Percentiles rank a stretch among this genome's conserved stretches.
Conservation (phyloP, 92 coral and sea anemone genomes). For the Ricordea florida region DNA sequence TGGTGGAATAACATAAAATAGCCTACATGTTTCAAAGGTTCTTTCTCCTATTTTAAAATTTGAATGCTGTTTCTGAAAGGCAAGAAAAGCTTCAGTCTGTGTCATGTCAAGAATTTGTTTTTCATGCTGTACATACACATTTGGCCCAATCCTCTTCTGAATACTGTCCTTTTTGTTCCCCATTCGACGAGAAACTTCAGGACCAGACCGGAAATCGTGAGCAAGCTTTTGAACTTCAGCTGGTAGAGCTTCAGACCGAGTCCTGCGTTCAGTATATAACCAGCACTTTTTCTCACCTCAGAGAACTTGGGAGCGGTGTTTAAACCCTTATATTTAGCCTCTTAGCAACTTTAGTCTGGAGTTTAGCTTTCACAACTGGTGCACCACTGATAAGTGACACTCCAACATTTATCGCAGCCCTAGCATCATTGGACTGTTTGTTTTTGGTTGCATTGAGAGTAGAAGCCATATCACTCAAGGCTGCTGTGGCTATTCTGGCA, state of each 20-base stretch:
- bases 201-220: conserved; percentile 38
- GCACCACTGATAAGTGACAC: no score
- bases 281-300: conserved; percentile 10
- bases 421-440: neutral
- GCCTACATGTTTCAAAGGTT: conserved; percentile 62
- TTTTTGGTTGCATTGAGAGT: neutral
- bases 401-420: no score
- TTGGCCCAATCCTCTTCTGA: neutral
- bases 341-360: neutral
- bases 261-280: conserved; percentile 12
- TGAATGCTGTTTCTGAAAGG: neutral
- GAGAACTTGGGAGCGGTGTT: neutral
- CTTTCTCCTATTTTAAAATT: conserved; percentile 48
- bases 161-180: conserved; percentile 32
- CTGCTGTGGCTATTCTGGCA: neutral
- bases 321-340: neutral
- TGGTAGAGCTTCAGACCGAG: conserved; percentile 23
- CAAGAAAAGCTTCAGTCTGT: neutral
- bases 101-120: conserved; percentile 23
- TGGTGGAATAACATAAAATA: conserved; percentile 44
- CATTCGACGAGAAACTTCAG: conserved; percentile 28
- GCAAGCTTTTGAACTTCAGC: conserved; percentile 25
- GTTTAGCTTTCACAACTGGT: no score
- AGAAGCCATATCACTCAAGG: neutral
- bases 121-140: neutral